These are phyloP conservation scores for Drosophila nigricruria DNA, from an alignment of 2,888 invertebrate species.

Conservation along the genomic window DNA sequence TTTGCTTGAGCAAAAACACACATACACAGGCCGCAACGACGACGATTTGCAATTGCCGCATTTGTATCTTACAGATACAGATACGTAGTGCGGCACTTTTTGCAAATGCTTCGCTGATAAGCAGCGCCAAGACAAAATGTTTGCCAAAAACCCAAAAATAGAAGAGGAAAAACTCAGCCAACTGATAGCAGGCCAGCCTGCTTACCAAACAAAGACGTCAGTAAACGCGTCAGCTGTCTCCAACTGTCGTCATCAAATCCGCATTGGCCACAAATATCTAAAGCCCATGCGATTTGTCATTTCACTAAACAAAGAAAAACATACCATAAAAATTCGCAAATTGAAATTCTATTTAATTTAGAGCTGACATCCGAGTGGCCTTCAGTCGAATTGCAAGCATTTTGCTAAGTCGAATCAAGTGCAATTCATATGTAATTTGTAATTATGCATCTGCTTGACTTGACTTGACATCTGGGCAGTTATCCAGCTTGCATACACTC, in stretches of 20 bases:
- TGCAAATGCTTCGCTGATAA: conserved; percentile 63
- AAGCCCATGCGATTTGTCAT: conserved; percentile 40
- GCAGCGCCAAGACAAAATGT: conserved; percentile 40
- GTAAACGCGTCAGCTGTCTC: conserved; percentile 27
- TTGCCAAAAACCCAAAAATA: conserved; percentile 52
- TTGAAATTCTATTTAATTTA: conserved; percentile 69
- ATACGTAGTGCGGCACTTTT: conserved; percentile 60
- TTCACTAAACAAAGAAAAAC: conserved; percentile 30
- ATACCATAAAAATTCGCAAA: not conserved
- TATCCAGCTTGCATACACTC: conserved; percentile 24
- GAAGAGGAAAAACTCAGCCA: conserved; percentile 11
- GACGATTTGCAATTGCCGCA: conserved; percentile 69
- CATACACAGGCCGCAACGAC: conserved; percentile 7
- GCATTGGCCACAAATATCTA: conserved; percentile 12
- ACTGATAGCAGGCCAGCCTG: conserved; percentile 7
- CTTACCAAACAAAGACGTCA: conserved; percentile 54
- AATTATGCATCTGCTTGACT: conserved; percentile 59
- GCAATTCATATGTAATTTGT: conserved; percentile 70
- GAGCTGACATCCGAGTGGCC: conserved; percentile 39
- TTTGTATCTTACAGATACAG: conserved; percentile 67
- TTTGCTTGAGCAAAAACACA: conserved; percentile 37
- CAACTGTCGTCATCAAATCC: conserved; percentile 42
- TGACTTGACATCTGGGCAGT: conserved; percentile 12
- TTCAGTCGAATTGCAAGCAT: conserved; percentile 28
- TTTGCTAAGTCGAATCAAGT: conserved; percentile 40